Evolutionary conservation across 2,113 vertebrate genomes (phyloP).

Genomic region (Pluvialis apricaria): DNA sequence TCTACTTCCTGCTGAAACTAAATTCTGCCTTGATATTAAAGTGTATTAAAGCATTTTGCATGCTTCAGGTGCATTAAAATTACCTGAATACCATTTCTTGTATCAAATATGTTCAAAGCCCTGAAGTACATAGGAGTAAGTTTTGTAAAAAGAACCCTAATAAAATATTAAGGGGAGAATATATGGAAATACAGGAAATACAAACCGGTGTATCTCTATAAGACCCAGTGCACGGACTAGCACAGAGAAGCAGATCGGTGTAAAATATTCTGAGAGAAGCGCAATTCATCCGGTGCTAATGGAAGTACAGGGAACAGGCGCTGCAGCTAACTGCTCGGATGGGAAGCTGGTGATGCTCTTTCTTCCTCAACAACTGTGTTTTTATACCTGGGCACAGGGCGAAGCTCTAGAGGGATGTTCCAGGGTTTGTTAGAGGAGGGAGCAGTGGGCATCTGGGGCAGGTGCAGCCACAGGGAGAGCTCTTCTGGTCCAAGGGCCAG

Average conservation of each 20-base stretch:
- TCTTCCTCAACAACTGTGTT: not conserved
- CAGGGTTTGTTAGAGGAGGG: not conserved
- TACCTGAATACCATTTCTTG: not conserved
- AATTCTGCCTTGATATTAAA: not conserved
- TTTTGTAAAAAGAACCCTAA: not conserved
- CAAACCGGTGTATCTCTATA: not conserved
- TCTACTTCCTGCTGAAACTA: not conserved
- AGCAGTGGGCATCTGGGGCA: fast-evolving
- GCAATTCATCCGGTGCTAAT: not conserved
- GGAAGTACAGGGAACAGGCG: not conserved
- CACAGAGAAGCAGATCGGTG: not conserved
- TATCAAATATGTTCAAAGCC: not conserved
- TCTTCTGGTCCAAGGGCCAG: not conserved
- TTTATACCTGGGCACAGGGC: not conserved
- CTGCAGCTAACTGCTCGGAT: not conserved
- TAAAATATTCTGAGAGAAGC: not conserved
- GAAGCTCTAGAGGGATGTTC: not conserved
- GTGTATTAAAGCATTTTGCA: not conserved
- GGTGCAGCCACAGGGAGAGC: not conserved
- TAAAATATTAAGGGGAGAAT: not conserved
- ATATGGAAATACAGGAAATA: not conserved
- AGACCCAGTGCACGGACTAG: not conserved
- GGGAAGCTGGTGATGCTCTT: not conserved
- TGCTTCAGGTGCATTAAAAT: not conserved
- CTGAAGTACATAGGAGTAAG: not conserved